Percentiles rank a stretch among this genome's conserved stretches.
Conservation (phyloP, 1,140 invertebrate genomes). For the Antheraea mylitta region DNA sequence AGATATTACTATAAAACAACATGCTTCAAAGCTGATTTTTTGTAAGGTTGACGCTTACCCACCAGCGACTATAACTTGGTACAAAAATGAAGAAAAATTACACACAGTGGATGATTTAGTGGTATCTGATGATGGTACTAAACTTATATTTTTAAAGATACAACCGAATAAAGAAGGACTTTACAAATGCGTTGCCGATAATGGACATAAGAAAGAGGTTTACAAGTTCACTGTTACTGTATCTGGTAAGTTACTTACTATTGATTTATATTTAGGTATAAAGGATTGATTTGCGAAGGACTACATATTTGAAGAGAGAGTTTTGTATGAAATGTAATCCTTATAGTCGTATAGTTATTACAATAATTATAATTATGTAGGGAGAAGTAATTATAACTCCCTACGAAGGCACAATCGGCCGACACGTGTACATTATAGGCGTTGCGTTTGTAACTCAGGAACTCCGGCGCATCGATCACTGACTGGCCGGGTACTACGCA, state of each 20-base stretch:
- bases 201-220: slow-evolving; percentile 16
- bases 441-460: too few relatives aligned
- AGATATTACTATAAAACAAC: slow-evolving; percentile 55
- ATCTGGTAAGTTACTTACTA: slow-evolving; percentile 21
- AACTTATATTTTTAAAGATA: slow-evolving; percentile 53
- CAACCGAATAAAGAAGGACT: slow-evolving; percentile 37
- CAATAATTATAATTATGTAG: too few relatives aligned
- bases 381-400: too few relatives aligned
- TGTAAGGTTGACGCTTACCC: slow-evolving; percentile 60
- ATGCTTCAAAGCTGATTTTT: slow-evolving; percentile 37
- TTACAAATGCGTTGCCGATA: slow-evolving; percentile 49
- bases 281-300: too few relatives aligned
- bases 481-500: too few relatives aligned
- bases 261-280: too few relatives aligned
- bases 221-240: slow-evolving; percentile 12
- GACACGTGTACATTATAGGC: too few relatives aligned
- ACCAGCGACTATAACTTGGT: slow-evolving; percentile 54
- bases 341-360: too few relatives aligned
- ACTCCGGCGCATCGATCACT: too few relatives aligned
- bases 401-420: too few relatives aligned
- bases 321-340: too few relatives aligned
- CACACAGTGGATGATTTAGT: slow-evolving; percentile 27
- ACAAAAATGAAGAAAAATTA: slow-evolving; percentile 48
- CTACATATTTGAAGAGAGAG: too few relatives aligned
- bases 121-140: slow-evolving; percentile 29